Evolutionary conservation across 2,797 vertebrate species (phyloP), one percentile per base, ranked within the genome.

Genomic region (Takifugu ocellatus): DNA sequence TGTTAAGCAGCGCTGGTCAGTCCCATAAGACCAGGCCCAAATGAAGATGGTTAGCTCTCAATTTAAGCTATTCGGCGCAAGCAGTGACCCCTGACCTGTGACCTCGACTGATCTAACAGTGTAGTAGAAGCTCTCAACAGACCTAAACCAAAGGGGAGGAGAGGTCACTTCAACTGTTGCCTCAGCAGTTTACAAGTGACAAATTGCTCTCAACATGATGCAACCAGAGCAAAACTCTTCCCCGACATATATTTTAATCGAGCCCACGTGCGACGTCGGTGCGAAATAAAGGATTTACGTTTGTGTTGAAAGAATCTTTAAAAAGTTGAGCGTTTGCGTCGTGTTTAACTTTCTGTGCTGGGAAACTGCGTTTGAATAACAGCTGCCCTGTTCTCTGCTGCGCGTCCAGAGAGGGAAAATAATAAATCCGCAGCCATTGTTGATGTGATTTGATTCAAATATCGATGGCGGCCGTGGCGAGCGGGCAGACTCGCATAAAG

Each of bases 61-160:
- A 62, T 82, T 78, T 76, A 81, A 79, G 11, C 51, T 56, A 43
- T 70, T 82, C 66, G 59, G n/a, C 48, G 63, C 15, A 52, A 25
- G n/a, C 56, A 45, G 48, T 79, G 79, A 86, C 77, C 84, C 72
- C 43, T 80, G 72, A 82, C 77, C 86, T 51, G 8, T 76, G 78
- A 84, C 74, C 82, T 80, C 74, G 46, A 70, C 84, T 85, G 69
- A 82, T 76, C 58, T 75, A 65, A 81, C 61, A 69, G 71, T 75
- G 79, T 65, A 63, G 70, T 70, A 56, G 50, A 75, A 57, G 48
- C 56, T 63, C 79, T 85, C 82, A 87, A 86, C 82, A 64, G 78
- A 25, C 65, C 66, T 54, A 49, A 63, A 78, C 69, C 59, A 21
- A 71, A 78, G 64, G 61, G 83, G 82, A 82, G 81, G 77, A 72